phyloP scores from a whole-genome alignment of 2,113 vertebrate genomes.

The Propithecus coquereli region DNA sequence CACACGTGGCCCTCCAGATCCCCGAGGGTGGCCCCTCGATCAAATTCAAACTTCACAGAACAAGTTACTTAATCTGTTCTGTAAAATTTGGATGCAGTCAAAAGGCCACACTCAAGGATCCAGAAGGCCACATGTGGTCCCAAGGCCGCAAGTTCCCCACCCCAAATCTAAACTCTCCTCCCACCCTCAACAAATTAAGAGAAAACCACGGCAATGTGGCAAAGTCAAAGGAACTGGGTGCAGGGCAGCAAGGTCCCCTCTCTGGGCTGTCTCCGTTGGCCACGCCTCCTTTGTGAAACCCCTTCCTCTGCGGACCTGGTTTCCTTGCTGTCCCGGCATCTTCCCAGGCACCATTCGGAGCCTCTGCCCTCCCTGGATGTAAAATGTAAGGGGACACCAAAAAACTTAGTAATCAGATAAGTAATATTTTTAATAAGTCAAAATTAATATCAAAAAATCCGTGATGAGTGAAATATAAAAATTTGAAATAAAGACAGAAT shows the following conservation, averaged over 20 bases:
- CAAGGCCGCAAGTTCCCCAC: no score
- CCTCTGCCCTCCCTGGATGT: not conserved
- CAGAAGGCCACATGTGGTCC: no score
- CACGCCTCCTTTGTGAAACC: fast-evolving
- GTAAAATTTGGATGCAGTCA: no score
- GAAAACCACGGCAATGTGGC: fast-evolving
- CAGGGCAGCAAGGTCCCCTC: no score
- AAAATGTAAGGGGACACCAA: not conserved
- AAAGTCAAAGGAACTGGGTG: not conserved
- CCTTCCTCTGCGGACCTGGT: not conserved
- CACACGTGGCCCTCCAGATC: no score
- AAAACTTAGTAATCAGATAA: not conserved
- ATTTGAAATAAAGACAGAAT: not conserved
- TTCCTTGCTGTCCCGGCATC: not conserved
- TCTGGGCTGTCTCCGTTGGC: not conserved
- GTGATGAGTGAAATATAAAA: not conserved
- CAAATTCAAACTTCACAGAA: no score
- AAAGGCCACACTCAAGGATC: no score
- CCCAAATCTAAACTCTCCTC: not conserved
- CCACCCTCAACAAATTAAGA: not conserved
- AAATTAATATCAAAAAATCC: not conserved
- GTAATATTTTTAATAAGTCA: not conserved
- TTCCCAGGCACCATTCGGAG: no score
- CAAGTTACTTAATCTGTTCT: no score
- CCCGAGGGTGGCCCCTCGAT: no score